Evolutionary conservation across 2,797 vertebrate species (phyloP), one percentile per base, ranked within the genome.

Genomic region (Hybognathus amarus): DNA sequence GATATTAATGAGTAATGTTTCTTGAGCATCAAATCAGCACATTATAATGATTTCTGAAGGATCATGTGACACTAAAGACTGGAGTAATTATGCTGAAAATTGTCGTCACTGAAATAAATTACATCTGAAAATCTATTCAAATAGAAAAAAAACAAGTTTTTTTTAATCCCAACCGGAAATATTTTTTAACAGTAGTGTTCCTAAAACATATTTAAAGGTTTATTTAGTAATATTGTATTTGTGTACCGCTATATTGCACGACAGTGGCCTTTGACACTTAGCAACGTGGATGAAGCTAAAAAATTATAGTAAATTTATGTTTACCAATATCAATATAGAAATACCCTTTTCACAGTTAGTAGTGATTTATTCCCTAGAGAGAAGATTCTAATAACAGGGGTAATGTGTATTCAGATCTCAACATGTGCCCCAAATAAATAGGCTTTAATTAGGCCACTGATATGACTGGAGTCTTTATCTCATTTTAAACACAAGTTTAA

Each of bases 371-470:
- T 52, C 17, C 18, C 12, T 20, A 52, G 20, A 30, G 5, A 12
- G 24, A 50, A 20, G 27, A 9, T 33, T 73, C 10, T 52, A 11
- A 38, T 38, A 75, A 24, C 20, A 56, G 50, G 70, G 13, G 12
- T 18, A 40, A 40, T 38, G 33, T 9, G 12, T 63, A 45, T 61
- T 63, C 24, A 63, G 56, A 78, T 78, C 76, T 54, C 4, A 22
- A 74, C 47, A 30, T 40, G 13, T 78, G 40, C 61, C 61, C 76
- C 59, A 66, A 40, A 76, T 64, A 33, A 13, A 47, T 47, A 10
- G 3, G 3, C 22, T 45, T 33, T 50, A 40, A 36, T n/a, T 50
- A 66, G 40, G 59, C 27, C 42, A 50, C 42, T 50, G 42, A 78
- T 47, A 59, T 59, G 36, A 56, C 71, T 56, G 3, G 18, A 63